Evolutionary conservation across 2,797 vertebrate genomes (phyloP), one percentile per base, ranked within the genome.

Genomic region (Loris lydekkerianus): DNA sequence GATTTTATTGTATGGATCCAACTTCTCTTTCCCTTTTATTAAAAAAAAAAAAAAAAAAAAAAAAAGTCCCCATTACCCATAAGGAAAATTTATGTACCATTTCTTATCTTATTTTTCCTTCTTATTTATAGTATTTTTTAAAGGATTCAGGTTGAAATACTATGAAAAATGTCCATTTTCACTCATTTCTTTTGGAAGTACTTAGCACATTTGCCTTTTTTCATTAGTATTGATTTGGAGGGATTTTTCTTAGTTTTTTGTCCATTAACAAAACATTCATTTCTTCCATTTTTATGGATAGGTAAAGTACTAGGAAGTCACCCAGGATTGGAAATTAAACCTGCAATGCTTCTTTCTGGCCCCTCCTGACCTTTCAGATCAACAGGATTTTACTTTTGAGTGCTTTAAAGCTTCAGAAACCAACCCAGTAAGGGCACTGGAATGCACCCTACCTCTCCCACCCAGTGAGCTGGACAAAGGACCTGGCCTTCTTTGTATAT

Each of bases 341-440:
- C 73, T 69, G 40, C 60, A 78, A 88, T 83, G 92, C 93, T 73
- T 96, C 93, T 70, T 89, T 86, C 65, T 65, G 40, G 94, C 63
- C 81, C 80, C 69, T 86, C 58, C 87, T 96, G 97, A 92, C 96
- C 86, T 84, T 96, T 93, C 63, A 89, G 82, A 96, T 97, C 95
- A 81, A 96, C 97, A 77, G 88, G 96, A 96, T 97, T 96, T 96
- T 92, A 96, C 94, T 97, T 96, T 31, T 94, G 91, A 97, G 97
- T 86, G 96, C 94, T 94, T 94, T 92, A 60, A 84, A 87, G 93
- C 96, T 94, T 89, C 89, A 89, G 84, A 80, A n/a, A 65, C 88
- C 94, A 97, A 97, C 97, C 87, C 94, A 96, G 73, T 93, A 89
- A 95, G 87, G 93, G 60, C 20, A 0, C 29, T 83, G 93, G 94